Evolutionary conservation across 2,113 vertebrate species (phyloP), one percentile per base, ranked within the genome.

Genomic region (Monarcha castaneiventris): DNA sequence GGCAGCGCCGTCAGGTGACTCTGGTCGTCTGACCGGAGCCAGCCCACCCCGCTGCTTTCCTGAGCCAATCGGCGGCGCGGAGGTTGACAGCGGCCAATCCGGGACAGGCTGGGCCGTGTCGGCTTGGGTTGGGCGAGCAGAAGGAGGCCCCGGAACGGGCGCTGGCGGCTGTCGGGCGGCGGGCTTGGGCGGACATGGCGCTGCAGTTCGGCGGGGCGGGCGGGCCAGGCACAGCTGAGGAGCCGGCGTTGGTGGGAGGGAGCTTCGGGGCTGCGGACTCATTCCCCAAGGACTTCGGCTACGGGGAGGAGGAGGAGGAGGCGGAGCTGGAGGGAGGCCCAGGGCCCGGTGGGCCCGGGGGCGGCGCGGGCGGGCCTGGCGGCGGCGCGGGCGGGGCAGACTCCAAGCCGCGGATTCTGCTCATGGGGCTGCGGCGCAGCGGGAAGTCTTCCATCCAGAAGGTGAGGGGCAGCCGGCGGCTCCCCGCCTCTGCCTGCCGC

Each of bases 361-460:
- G 93, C 43, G 88, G 94, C 26, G 64, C 87, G 93, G 96, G 97
- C 52, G 97, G 97, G 95, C 96, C 97, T 3, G 97, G 97, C 32
- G 97, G 97, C 26, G 97, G 97, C 96, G 75, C 98, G 98, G 94
- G 96, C 87, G 98, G 97, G 88, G 98, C 99, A 96, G 99, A 98
- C 97, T 98, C 98, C 97, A 99, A 99, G 71, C 99, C 99, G 7
- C 98, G 99, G 37, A 99, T 99, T 62, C 96, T 99, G 75, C 98
- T 99, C 4, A 99, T 99, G 99, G 99, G 99, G 22, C 95, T 99
- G 92, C 98, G 99, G 73, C 98, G 99, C 96, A 99, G 99, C 92
- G 99, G 99, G 22, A 99, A 99, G 69, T 99, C 99, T 10, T 99
- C 99, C 49, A 99, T 99, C 97, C 99, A 99, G 98, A 99, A 99